Percentiles rank a stretch among this genome's conserved stretches.
phyloP scores from a whole-genome alignment of 2,888 invertebrate genomes.

The Baccha elongata region DNA sequence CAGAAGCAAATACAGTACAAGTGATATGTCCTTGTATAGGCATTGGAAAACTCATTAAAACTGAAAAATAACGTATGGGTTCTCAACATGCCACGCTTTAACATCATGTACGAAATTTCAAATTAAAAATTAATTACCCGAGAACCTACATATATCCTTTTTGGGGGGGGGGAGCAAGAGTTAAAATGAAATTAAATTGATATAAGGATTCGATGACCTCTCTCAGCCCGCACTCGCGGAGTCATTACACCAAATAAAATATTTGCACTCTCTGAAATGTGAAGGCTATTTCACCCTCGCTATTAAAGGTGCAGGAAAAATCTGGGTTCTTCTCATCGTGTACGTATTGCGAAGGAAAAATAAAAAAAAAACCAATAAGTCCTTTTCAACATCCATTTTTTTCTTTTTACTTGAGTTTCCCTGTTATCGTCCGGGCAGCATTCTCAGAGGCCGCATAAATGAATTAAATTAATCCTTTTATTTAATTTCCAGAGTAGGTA shows the following conservation, averaged over 20 bases:
- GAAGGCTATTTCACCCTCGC: background rate
- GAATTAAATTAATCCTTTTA: slow-evolving; percentile 2
- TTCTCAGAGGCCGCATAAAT: background rate
- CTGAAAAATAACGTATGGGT: background rate
- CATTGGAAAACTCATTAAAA: slow-evolving; percentile 4
- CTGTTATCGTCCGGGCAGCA: background rate
- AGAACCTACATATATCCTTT: background rate
- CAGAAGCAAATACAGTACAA: background rate
- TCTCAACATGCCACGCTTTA: background rate
- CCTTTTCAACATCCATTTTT: background rate
- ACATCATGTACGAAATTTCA: slow-evolving; percentile 13
- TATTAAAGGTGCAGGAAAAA: background rate
- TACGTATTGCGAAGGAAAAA: too few relatives aligned
- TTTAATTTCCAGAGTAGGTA: background rate
- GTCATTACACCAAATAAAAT: background rate
- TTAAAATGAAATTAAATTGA: slow-evolving; percentile 1
- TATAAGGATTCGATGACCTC: background rate
- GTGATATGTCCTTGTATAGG: slow-evolving; percentile 13
- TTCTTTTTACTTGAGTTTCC: background rate
- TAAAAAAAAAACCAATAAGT: too few relatives aligned
- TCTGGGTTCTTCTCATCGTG: too few relatives aligned
- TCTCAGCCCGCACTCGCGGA: too few relatives aligned
- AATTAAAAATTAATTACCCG: slow-evolving; percentile 27
- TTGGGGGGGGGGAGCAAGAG: too few relatives aligned
- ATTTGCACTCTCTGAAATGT: background rate